Conservation (phyloP, 1,140 invertebrate genomes). For the Ceratitis capitata region DNA sequence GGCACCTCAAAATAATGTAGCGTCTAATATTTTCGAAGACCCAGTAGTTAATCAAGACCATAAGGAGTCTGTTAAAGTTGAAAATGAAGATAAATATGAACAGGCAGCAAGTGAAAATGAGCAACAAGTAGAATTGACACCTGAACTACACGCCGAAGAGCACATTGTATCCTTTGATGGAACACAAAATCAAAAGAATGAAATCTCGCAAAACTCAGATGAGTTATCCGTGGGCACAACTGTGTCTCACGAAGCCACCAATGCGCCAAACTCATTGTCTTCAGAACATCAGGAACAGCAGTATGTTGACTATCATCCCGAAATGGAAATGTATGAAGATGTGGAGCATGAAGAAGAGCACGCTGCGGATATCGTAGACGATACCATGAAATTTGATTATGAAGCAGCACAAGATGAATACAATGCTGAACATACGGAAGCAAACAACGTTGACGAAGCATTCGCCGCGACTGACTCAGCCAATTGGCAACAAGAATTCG, state of each 20-base stretch:
- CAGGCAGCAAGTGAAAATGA: neutral
- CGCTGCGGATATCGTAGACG: conserved; percentile 45
- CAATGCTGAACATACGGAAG: neutral
- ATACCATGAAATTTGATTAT: conserved; percentile 64
- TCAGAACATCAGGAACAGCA: neutral
- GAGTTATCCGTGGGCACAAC: neutral
- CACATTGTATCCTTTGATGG: neutral
- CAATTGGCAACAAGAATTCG: neutral
- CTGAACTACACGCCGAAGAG: neutral
- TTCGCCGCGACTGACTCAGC: neutral
- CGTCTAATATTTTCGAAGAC: too few relatives aligned
- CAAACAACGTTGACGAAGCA: neutral
- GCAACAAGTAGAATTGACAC: neutral
- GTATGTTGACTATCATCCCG: neutral
- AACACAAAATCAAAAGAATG: neutral
- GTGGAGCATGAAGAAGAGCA: neutral
- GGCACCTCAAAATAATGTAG: neutral
- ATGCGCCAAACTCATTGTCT: neutral
- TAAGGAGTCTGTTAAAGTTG: neutral
- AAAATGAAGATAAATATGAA: neutral
- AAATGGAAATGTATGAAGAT: conserved; percentile 25
- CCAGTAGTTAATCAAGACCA: too few relatives aligned
- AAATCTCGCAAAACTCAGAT: neutral
- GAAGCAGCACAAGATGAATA: conserved; percentile 46
- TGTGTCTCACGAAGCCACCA: conserved; percentile 50